Evolutionary conservation across 2,888 invertebrate genomes (phyloP).

Genomic region (Andrena marginata): DNA sequence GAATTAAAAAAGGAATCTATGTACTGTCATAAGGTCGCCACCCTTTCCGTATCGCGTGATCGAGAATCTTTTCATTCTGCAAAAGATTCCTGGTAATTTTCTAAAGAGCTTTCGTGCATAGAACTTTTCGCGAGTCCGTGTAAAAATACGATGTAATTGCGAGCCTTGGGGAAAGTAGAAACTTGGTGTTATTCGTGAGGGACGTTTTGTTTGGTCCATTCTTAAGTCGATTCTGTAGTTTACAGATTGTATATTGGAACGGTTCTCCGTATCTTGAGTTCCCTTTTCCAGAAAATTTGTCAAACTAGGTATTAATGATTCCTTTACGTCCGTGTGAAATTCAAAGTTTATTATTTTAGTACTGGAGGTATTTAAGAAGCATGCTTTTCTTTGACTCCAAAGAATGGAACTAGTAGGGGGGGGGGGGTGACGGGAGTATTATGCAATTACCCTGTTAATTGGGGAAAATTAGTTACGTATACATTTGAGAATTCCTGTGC

Average conservation of each 20-base stretch:
- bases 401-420: no score
- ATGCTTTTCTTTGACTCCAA: no score
- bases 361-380: no score
- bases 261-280: neutral
- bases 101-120: conserved; percentile 61
- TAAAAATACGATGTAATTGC: conserved; percentile 38
- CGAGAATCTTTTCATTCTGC: conserved; percentile 30
- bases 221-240: neutral
- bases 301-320: neutral
- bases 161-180: conserved; percentile 16
- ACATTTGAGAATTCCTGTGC: no score
- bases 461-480: no score
- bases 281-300: neutral
- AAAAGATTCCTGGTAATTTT: conserved; percentile 50
- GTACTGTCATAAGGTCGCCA: conserved; percentile 10
- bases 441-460: no score
- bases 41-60: neutral
- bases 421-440: no score
- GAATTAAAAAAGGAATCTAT: no score
- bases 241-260: neutral
- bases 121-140: conserved; percentile 38
- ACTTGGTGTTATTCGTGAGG: neutral
- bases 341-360: no score
- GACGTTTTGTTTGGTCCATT: neutral
- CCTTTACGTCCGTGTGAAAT: no score